A percentile compares a stretch with the other conserved stretches of the same genome.
These are phyloP conservation scores for Sciurus niger DNA, from an alignment of 2,113 vertebrate genomes.

Conservation along the genomic window DNA sequence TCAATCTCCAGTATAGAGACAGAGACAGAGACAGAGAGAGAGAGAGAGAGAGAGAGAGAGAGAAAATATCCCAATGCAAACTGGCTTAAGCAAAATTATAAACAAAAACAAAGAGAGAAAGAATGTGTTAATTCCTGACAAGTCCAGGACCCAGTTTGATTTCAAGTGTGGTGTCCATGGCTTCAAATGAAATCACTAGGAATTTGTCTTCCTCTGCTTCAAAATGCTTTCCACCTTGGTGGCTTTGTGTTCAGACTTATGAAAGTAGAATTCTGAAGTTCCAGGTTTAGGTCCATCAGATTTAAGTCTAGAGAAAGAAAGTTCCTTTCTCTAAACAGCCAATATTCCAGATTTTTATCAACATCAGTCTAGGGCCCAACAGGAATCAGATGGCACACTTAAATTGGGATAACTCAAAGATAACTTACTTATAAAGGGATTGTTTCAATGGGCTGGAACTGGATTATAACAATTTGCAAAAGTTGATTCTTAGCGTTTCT, in stretches of 20 bases:
- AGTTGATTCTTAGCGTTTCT: background rate
- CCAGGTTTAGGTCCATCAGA: background rate
- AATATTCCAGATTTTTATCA: background rate
- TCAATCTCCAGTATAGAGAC: too few species aligned
- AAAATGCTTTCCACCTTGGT: background rate
- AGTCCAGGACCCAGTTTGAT: background rate
- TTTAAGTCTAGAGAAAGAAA: conserved; percentile 2
- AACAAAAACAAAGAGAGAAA: background rate
- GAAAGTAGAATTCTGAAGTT: background rate
- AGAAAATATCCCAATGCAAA: background rate
- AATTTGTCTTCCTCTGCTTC: background rate
- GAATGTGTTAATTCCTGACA: background rate
- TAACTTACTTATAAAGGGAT: background rate
- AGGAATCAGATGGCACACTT: background rate
- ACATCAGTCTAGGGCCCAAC: background rate
- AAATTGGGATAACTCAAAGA: background rate
- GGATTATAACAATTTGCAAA: background rate
- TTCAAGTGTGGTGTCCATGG: background rate
- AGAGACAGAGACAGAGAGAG: too few species aligned
- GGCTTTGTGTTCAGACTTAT: background rate
- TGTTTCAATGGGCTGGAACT: background rate
- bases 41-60: too few species aligned
- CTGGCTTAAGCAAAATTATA: background rate
- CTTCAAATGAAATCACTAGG: background rate
- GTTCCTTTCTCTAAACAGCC: background rate